A percentile compares a stretch with the other conserved stretches of the same genome.
Conservation (phyloP, 2,113 vertebrate genomes). For the Addax nasomaculatus region DNA sequence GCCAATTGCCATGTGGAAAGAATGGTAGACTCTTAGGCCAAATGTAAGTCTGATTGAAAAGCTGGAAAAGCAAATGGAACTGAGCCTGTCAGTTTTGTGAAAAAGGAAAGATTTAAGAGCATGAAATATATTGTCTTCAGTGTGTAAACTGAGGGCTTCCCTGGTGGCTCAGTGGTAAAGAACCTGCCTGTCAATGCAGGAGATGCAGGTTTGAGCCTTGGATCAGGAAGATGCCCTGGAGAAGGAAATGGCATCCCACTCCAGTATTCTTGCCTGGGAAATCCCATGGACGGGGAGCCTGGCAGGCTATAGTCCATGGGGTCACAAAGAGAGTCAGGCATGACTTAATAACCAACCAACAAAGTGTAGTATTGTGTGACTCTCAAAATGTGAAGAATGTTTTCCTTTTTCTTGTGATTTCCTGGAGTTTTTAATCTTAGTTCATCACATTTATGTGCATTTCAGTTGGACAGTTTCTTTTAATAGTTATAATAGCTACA, state of each 20-base stretch:
- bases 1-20: slow-evolving; percentile 65
- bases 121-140: slow-evolving; percentile 36
- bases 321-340: neutral
- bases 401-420: neutral
- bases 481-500: neutral
- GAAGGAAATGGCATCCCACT: neutral
- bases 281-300: neutral
- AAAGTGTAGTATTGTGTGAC: neutral
- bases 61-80: slow-evolving; percentile 66
- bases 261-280: neutral
- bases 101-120: slow-evolving; percentile 56
- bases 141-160: slow-evolving; percentile 1
- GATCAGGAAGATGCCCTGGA: neutral
- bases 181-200: neutral
- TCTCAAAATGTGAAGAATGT: neutral
- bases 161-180: neutral
- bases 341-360: neutral
- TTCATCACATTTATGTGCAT: neutral
- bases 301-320: neutral
- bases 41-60: slow-evolving; percentile 62
- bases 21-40: slow-evolving; percentile 47
- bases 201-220: neutral
- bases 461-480: neutral
- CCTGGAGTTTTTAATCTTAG: neutral
- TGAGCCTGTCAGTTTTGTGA: slow-evolving; percentile 49